These are phyloP conservation scores for Dreissena rostriformis DNA, from an alignment of 1,140 invertebrate species.

Conservation along the genomic window DNA sequence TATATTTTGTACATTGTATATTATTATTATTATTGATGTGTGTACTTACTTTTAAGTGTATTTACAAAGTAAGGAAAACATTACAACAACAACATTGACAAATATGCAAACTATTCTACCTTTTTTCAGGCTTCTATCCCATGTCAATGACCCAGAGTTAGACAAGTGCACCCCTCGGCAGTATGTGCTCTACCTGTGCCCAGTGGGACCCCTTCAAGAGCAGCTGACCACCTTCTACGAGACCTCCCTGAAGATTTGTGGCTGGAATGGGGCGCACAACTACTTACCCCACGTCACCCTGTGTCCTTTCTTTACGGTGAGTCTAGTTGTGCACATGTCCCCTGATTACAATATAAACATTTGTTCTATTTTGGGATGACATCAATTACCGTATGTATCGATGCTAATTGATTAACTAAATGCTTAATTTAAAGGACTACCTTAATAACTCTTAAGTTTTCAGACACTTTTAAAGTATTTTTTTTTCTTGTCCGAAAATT, in stretches of 20 bases:
- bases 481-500: no score
- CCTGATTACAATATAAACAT: neutral
- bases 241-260: conserved; percentile 87
- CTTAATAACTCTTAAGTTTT: no score
- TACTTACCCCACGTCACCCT: conserved; percentile 94
- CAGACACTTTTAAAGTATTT: no score
- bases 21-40: no score
- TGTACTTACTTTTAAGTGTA: no score
- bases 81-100: no score
- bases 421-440: no score
- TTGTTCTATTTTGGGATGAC: no score
- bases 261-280: conserved; percentile 94
- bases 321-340: neutral
- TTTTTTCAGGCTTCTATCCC: conserved; percentile 86
- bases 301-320: conserved; percentile 93
- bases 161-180: conserved; percentile 89
- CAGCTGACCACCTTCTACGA: conserved; percentile 90
- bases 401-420: no score
- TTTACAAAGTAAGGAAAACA: neutral
- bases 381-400: no score
- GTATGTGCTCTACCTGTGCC: conserved; percentile 93
- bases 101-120: no score
- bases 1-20: no score
- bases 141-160: conserved; percentile 91
- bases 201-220: conserved; percentile 87